A percentile compares a stretch with the other conserved stretches of the same genome.
Evolutionary conservation across 1,140 invertebrate species (phyloP).

Genomic region (Notospermus geniculatus): DNA sequence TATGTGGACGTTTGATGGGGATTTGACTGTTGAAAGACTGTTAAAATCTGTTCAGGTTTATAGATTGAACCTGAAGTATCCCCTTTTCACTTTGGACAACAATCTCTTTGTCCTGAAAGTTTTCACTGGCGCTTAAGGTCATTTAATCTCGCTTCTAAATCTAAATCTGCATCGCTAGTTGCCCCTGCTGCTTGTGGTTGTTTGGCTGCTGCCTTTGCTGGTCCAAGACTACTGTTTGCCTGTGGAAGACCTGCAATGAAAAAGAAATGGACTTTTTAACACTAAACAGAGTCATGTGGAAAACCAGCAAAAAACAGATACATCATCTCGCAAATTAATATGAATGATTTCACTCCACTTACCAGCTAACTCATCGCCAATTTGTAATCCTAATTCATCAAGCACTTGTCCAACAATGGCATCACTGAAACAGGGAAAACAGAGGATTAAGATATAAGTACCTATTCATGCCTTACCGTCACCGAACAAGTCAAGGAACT

Average conservation of each 20-base stretch:
- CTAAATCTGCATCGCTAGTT: slow-evolving; percentile 84
- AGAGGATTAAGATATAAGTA: too few relatives aligned
- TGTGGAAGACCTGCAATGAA: slow-evolving; percentile 57
- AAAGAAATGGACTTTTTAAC: not conserved
- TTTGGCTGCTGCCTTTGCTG: slow-evolving; percentile 58
- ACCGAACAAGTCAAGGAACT: too few relatives aligned
- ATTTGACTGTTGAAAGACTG: too few relatives aligned
- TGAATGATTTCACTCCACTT: slow-evolving; percentile 12
- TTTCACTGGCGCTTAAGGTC: slow-evolving; percentile 84
- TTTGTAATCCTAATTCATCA: slow-evolving; percentile 93
- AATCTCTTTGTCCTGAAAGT: too few relatives aligned
- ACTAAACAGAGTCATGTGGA: too few relatives aligned
- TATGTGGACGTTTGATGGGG: too few relatives aligned
- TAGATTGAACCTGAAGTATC: too few relatives aligned
- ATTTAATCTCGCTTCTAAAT: slow-evolving; percentile 90
- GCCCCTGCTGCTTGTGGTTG: slow-evolving; percentile 13
- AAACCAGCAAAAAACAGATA: not conserved
- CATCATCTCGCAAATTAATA: not conserved
- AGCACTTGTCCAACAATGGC: slow-evolving; percentile 76
- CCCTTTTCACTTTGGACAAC: too few relatives aligned
- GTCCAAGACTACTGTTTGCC: slow-evolving; percentile 52
- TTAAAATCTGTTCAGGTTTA: too few relatives aligned
- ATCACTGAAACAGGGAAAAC: slow-evolving; percentile 39
- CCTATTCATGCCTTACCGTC: too few relatives aligned
- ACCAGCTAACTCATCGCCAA: slow-evolving; percentile 59